Conservation (phyloP, 2,888 invertebrate species). For the Neoascia interrupta region DNA sequence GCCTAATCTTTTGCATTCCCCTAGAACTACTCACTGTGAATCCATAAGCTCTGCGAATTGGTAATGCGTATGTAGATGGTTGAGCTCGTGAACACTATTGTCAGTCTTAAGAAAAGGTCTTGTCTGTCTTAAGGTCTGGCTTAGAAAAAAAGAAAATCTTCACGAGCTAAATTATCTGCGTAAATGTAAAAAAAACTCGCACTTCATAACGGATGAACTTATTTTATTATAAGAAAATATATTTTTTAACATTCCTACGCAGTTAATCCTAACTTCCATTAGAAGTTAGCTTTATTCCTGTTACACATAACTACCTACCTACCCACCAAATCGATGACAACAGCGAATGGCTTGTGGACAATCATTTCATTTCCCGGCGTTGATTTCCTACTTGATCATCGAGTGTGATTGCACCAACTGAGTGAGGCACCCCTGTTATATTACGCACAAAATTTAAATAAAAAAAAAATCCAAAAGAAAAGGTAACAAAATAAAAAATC, state of each 20-base stretch:
- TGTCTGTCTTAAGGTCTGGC: too few species aligned
- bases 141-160: too few species aligned
- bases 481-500: background rate
- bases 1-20: too few species aligned
- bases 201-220: too few species aligned
- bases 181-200: too few species aligned
- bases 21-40: too few species aligned
- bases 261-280: slow-evolving; percentile 73
- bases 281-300: slow-evolving; percentile 54
- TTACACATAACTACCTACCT: slow-evolving; percentile 20
- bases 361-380: slow-evolving; percentile 27
- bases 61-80: too few species aligned
- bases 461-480: background rate
- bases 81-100: too few species aligned
- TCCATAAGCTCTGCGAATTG: too few species aligned
- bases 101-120: too few species aligned
- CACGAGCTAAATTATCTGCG: too few species aligned
- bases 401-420: slow-evolving; percentile 27
- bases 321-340: slow-evolving; percentile 20
- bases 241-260: slow-evolving; percentile 50
- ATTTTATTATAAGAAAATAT: background rate
- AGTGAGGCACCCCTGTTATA: slow-evolving; percentile 4
- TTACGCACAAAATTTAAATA: slow-evolving; percentile 15
- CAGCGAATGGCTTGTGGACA: slow-evolving; percentile 31
- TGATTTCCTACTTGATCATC: slow-evolving; percentile 25